phyloP scores from a whole-genome alignment of 2,113 vertebrate species.

The Sphaerodactylus townsendi region DNA sequence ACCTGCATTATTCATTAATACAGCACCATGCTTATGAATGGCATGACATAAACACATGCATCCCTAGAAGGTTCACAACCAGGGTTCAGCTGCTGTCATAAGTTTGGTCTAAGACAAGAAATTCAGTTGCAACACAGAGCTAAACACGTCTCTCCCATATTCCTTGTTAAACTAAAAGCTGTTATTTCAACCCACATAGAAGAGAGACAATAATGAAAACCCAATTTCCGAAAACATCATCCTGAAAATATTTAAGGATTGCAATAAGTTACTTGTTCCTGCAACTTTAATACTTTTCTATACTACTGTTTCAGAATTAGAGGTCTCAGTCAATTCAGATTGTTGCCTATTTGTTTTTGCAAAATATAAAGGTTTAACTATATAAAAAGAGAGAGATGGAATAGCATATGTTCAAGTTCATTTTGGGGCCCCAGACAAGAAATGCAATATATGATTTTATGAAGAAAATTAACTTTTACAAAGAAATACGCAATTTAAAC shows the following conservation, averaged over 20 bases:
- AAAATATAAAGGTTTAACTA: neutral
- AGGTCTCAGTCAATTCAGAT: neutral
- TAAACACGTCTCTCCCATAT: neutral
- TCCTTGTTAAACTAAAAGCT: neutral
- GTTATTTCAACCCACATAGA: neutral
- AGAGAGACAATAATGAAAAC: too few relatives aligned
- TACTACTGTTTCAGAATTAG: neutral
- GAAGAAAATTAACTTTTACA: neutral
- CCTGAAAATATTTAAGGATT: neutral
- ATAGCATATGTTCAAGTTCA: neutral
- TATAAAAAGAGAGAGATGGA: neutral
- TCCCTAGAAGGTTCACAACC: too few relatives aligned
- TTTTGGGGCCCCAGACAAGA: neutral
- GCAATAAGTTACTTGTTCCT: neutral
- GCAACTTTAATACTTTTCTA: neutral
- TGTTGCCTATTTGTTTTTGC: neutral
- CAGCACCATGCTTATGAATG: neutral
- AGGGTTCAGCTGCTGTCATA: neutral
- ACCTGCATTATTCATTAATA: neutral
- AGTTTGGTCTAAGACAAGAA: neutral
- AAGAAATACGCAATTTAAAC: neutral
- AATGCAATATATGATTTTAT: too few relatives aligned
- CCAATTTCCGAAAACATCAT: neutral
- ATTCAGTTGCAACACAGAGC: neutral
- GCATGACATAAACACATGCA: neutral